phyloP scores from a whole-genome alignment of 2,797 vertebrate species.

The Sebastes iracundus region DNA sequence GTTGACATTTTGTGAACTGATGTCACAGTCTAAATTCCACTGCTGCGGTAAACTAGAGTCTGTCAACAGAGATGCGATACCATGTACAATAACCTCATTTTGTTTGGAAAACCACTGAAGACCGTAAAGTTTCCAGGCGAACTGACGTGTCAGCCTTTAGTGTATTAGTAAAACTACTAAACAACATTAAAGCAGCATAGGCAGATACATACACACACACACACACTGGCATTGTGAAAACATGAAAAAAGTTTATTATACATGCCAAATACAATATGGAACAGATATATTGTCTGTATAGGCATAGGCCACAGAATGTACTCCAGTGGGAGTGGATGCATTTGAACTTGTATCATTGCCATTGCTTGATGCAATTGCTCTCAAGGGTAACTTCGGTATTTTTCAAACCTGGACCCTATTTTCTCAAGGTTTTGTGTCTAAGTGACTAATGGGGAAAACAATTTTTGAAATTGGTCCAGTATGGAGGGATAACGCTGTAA shows the following conservation, averaged over 20 bases:
- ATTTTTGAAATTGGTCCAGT: no score
- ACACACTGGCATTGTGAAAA: not conserved
- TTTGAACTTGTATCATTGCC: no score
- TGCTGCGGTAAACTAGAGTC: not conserved
- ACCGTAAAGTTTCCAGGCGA: not conserved
- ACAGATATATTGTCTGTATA: not conserved
- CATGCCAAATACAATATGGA: not conserved
- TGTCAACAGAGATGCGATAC: not conserved
- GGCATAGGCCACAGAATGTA: no score
- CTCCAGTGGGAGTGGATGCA: no score
- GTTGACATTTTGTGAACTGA: not conserved
- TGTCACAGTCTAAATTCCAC: not conserved
- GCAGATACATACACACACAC: not conserved
- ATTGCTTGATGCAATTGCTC: no score
- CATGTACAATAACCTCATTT: not conserved
- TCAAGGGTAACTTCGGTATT: no score
- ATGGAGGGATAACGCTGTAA: no score
- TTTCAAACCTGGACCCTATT: no score
- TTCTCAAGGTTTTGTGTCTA: no score
- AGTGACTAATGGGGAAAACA: no score
- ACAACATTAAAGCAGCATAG: no score
- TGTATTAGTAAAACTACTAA: not conserved
- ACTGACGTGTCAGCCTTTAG: not conserved
- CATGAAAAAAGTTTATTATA: not conserved
- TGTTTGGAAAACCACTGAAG: not conserved